Base-by-base conservation (phyloP, 1,140 invertebrate genomes). In the Camponotus floridanus region DNA sequence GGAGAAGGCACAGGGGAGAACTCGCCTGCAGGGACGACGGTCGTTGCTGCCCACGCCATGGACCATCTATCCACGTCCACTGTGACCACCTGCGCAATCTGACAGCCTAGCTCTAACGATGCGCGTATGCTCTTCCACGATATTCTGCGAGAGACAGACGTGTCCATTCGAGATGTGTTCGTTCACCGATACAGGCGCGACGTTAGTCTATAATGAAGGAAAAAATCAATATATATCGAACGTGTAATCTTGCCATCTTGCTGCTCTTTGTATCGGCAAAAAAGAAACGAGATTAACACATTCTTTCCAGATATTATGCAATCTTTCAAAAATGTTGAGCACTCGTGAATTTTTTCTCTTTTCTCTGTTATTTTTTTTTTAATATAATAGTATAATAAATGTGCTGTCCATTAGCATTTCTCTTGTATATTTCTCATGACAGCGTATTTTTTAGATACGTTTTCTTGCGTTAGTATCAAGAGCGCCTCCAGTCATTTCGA, bases 21-120 rank as follows among this genome's bases (percentile, higher is more conserved):
- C 62, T 48, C 31, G 74, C 57, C 57, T 57, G 76, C 89, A 85
- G 67, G 85, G 89, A 64, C 65, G 39, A 85, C 21, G 62, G 55
- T 76, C 68, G 88, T 76, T 76, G 80, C 85, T 78, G 76, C 70
- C 85, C 76, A 87, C 85, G 65, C 86, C 64, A 65, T 87, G 78
- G 81, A 26, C 86, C 91, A 92, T 92, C 87, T 85, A 92, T 93
- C 92, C 87, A 91, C 84, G 88, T 91, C 90, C 76, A 76, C 42
- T 86, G 31, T 84, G 70, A 91, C 83, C 88, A 92, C 86, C 86
- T 91, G 86, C 79, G 79, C 88, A 81, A 85, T 74, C 88, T 91
- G 84, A 92, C 88, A 92, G 87, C 87, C 87, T 26, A 51, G 74
- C 86, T 88, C 91, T 92, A 92, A 93, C 90, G 91, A 92, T 87